Base-by-base conservation (phyloP, 2,113 vertebrate species). In the Phasianus colchicus region DNA sequence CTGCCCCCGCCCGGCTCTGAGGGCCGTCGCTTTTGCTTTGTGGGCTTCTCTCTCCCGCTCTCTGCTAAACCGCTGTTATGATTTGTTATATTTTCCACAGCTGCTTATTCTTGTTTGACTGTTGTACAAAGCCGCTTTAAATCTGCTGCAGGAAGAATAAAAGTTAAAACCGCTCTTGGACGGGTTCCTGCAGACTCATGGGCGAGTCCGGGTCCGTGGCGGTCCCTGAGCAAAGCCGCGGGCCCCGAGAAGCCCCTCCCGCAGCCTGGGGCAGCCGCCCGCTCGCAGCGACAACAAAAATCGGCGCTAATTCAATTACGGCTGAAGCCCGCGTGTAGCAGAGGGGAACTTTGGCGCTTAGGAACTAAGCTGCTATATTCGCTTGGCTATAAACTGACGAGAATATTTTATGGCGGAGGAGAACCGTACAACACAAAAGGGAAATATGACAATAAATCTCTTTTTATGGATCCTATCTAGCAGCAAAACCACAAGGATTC, bases 401-500 rank as follows among this genome's bases (percentile, higher is more conserved):
- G 94, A 93, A 73, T 96, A 96, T 97, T 97, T 88, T 96, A 97
- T 96, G 91, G 45, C 52, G 84, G 89, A 96, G 85, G 55, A 92
- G 95, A 97, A 92, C 85, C 32, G 76, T 95, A 43, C 80, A 95
- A 86, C 96, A 92, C 90, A 65, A 80, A 96, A 91, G 88, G 94
- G 97, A 97, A 97, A 97, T 96, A 93, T 91, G 95, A 92, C 40
- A 93, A 96, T 97, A 97, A 97, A 97, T 98, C 95, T 97, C 45
- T 92, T 97, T 97, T 97, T 88, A 97, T 97, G 90, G 95, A 94
- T 96, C 92, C 88, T 97, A 90, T 92, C 73, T 81, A 94, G 95
- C 91, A 91, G 91, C 86, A 94, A 90, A 90, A 97, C 83, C 73
- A 81, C 52, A 69, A 54, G 43, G 94, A 96, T 96, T 96, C 95